These are phyloP conservation scores for Malthinus flaveolus DNA, from an alignment of 2,888 invertebrate genomes.

Conservation along the genomic window DNA sequence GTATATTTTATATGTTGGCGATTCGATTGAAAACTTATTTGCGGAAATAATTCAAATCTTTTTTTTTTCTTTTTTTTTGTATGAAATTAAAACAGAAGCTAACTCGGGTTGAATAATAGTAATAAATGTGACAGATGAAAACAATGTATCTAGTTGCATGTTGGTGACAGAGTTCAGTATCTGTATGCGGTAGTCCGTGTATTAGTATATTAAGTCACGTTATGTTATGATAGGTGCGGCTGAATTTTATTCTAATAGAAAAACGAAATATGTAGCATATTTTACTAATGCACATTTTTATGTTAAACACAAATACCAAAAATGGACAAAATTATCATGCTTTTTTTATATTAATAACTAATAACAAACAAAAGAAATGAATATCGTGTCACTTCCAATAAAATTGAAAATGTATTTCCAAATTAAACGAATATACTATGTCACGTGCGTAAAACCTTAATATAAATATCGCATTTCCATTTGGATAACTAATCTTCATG, in stretches of 20 bases:
- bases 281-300: background rate
- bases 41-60: background rate
- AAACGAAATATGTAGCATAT: background rate
- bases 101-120: slow-evolving; percentile 4
- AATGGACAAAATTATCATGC: no score
- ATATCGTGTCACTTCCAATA: no score
- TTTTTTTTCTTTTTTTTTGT: no score
- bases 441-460: slow-evolving; percentile 33
- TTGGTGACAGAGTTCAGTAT: slow-evolving; percentile 20
- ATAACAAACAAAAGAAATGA: no score
- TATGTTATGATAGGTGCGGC: slow-evolving; percentile 32
- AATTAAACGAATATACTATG: no score
- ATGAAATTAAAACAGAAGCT: background rate
- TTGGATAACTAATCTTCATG: slow-evolving; percentile 15
- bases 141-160: slow-evolving; percentile 23
- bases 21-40: slow-evolving; percentile 1
- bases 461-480: slow-evolving; percentile 20
- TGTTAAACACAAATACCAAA: no score
- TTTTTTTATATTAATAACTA: no score
- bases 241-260: background rate
- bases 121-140: slow-evolving; percentile 5
- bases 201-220: slow-evolving; percentile 37
- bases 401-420: no score
- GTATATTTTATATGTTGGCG: slow-evolving; percentile 12
- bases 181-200: slow-evolving; percentile 14